Evolutionary conservation across 2,888 invertebrate genomes (phyloP).

Genomic region (Meiosimyza platycephala): DNA sequence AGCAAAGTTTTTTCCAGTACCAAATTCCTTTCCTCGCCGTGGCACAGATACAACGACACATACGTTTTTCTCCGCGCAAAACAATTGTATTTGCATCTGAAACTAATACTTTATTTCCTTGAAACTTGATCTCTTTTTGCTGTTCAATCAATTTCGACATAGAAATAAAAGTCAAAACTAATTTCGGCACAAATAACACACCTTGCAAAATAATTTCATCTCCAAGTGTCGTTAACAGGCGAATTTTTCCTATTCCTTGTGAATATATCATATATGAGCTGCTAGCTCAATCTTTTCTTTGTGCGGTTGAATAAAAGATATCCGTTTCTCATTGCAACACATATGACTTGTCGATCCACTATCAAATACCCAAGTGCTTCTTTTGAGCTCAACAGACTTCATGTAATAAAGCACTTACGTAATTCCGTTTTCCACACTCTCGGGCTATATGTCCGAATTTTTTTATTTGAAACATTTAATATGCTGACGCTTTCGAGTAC

Average conservation of each 20-base stretch:
- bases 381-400: background rate
- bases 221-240: background rate
- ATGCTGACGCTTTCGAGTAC: background rate
- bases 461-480: background rate
- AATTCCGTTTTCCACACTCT: background rate
- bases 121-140: background rate
- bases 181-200: slow-evolving; percentile 35
- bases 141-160: slow-evolving; percentile 28
- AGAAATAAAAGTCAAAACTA: slow-evolving; percentile 35
- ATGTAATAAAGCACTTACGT: slow-evolving; percentile 23
- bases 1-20: background rate
- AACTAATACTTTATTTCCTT: no score
- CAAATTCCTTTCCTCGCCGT: background rate
- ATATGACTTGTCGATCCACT: slow-evolving; percentile 36
- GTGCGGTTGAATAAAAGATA: slow-evolving; percentile 6
- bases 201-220: slow-evolving; percentile 18
- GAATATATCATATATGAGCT: no score
- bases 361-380: slow-evolving; percentile 28
- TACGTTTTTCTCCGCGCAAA: background rate
- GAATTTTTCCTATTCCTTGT: background rate
- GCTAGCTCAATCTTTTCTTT: no score
- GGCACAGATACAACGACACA: background rate
- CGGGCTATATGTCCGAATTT: background rate
- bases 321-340: slow-evolving; percentile 24
- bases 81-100: background rate